Conservation (phyloP, 2,113 vertebrate genomes). For the Galeopterus variegatus region DNA sequence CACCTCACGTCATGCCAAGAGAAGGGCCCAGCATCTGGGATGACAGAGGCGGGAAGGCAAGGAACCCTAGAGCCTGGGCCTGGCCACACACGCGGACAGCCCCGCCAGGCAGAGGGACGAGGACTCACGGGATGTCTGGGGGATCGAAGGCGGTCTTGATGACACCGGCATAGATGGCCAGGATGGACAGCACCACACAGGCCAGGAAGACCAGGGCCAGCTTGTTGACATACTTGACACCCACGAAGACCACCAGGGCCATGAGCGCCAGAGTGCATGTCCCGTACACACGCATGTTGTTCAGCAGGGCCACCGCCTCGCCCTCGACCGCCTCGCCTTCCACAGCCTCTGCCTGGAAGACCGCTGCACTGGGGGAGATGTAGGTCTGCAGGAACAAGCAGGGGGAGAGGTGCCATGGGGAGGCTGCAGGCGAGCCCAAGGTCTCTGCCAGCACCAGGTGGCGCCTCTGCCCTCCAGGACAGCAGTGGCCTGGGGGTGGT, state of each 20-base stretch:
- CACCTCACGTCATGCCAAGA: too few species aligned
- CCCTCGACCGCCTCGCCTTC: constrained; percentile 86
- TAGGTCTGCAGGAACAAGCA: constrained; percentile 90
- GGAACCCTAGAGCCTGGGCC: neutral
- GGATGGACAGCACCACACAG: constrained; percentile 96
- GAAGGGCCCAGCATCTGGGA: accelerated
- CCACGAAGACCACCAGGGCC: constrained; percentile 96
- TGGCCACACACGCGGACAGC: neutral
- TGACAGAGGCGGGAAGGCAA: accelerated
- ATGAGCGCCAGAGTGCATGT: constrained; percentile 94
- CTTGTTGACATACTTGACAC: constrained; percentile 98
- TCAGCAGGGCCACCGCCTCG: constrained; percentile 90
- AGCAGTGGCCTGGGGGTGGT: too few species aligned
- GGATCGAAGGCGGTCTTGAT: constrained; percentile 96
- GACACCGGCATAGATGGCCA: constrained; percentile 97
- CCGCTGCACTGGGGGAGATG: constrained; percentile 94
- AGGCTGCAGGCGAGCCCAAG: too few species aligned
- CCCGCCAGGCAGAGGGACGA: too few species aligned
- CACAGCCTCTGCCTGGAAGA: constrained; percentile 90
- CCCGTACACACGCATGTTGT: constrained; percentile 98
- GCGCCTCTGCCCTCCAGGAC: too few species aligned
- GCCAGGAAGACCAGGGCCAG: constrained; percentile 96
- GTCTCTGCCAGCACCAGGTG: too few species aligned
- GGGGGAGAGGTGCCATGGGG: too few species aligned
- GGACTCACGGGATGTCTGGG: constrained; percentile 94